Percentiles rank a stretch among this genome's conserved stretches.
These are phyloP conservation scores for Campoplex capitator DNA, from an alignment of 2,888 invertebrate species.

Conservation along the genomic window DNA sequence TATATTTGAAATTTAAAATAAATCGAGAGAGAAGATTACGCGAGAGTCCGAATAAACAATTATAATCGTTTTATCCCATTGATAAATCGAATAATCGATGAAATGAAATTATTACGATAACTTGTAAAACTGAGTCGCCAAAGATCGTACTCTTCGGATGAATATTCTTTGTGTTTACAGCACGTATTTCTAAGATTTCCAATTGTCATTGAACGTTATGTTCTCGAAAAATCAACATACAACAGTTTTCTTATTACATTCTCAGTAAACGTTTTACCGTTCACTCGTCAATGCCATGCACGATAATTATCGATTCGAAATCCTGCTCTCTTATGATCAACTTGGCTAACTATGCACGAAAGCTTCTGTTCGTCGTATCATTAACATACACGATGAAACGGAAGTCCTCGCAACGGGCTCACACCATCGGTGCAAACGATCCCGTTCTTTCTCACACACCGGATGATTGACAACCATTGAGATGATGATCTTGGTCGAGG, in stretches of 20 bases:
- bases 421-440: slow-evolving; percentile 57
- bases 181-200: neutral
- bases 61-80: neutral
- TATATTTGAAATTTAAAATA: neutral
- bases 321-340: slow-evolving; percentile 50
- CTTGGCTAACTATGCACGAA: slow-evolving; percentile 50
- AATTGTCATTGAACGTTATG: slow-evolving; percentile 1
- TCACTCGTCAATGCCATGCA: slow-evolving; percentile 62
- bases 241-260: slow-evolving; percentile 52
- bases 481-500: neutral
- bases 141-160: neutral
- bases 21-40: neutral
- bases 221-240: slow-evolving; percentile 13
- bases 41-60: neutral
- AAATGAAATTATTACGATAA: neutral
- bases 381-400: slow-evolving; percentile 55
- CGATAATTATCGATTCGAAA: slow-evolving; percentile 67
- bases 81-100: neutral
- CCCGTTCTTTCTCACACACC: slow-evolving; percentile 58
- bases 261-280: slow-evolving; percentile 54
- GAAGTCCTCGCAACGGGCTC: slow-evolving; percentile 50
- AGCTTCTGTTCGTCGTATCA: slow-evolving; percentile 35
- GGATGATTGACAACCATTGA: slow-evolving; percentile 47
- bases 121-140: neutral
- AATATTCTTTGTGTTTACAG: slow-evolving; percentile 1